A percentile compares a stretch with the other conserved stretches of the same genome.
Conservation (phyloP, 2,888 invertebrate species). For the Erebia epiphron region DNA sequence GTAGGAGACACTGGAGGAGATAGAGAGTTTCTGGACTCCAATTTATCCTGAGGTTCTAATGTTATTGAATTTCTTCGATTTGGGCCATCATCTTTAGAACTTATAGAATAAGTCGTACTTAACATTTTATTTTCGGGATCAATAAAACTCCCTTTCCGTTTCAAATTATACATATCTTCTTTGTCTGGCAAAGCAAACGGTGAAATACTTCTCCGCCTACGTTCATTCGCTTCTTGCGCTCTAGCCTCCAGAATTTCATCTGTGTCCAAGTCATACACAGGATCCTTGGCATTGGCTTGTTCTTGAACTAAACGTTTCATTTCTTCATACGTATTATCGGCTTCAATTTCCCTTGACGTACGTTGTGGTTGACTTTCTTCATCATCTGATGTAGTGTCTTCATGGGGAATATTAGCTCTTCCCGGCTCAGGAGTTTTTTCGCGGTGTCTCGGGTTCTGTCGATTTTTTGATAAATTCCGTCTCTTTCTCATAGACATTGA, state of each 20-base stretch:
- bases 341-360: slow-evolving; percentile 73
- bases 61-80: slow-evolving; percentile 64
- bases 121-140: slow-evolving; percentile 77
- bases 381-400: slow-evolving; percentile 85
- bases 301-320: slow-evolving; percentile 75
- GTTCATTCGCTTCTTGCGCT: slow-evolving; percentile 68
- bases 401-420: slow-evolving; percentile 74
- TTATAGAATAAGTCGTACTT: slow-evolving; percentile 69
- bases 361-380: slow-evolving; percentile 63
- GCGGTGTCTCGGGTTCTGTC: slow-evolving; percentile 73
- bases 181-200: slow-evolving; percentile 75
- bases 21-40: slow-evolving; percentile 50
- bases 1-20: slow-evolving; percentile 66
- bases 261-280: slow-evolving; percentile 73
- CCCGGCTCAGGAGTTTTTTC: slow-evolving; percentile 80
- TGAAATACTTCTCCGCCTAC: slow-evolving; percentile 77
- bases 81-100: slow-evolving; percentile 69
- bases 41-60: slow-evolving; percentile 56
- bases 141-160: slow-evolving; percentile 76
- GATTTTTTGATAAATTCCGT: slow-evolving; percentile 83
- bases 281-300: slow-evolving; percentile 68
- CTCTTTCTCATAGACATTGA: slow-evolving; percentile 83
- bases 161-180: slow-evolving; percentile 61
- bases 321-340: slow-evolving; percentile 76
- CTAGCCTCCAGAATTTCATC: slow-evolving; percentile 75